Evolutionary conservation across 2,888 invertebrate species (phyloP), one percentile per base, ranked within the genome.

Genomic region (Allophyes oxyacanthae): DNA sequence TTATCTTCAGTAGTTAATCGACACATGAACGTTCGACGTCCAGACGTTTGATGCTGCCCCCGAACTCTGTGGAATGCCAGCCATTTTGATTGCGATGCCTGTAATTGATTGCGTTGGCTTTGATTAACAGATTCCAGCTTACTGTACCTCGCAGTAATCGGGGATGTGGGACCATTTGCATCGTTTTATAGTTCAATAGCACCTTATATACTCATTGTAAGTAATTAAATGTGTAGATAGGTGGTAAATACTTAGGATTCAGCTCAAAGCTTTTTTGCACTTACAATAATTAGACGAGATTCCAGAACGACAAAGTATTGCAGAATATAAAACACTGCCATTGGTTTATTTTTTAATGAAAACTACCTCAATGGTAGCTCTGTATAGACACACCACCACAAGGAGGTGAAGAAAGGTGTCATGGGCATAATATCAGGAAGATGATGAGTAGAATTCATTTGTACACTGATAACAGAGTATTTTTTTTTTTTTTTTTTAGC

Each of bases 121-220:
- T 91, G 91, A 92, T 92, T 90, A 91, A 89, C 89, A 89, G 88
- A 92, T 92, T 90, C 90, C 90, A 80, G 78, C 64, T 56, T 56
- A 64, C 64, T 65, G 64, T 75, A 64, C 66, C 74, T 70, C 68
- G 67, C 33, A 44, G 50, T 67, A 72, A 64, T 72, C 63, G 51
- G 41, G 56, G 58, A 65, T 64, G 56, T 67, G 58, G 57, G 41
- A 64, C 50, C 51, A 71, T 75, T 75, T 65, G 66, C 55, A 62
- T 59, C 49, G 42, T 57, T 54, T 61, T 53, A 25, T 44, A 14
- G 34, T 34, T 59, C 34, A 26, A 38, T 40, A 48, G 38, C 25
- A 46, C 42, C 1, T 1, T 28, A 52, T 36, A 41, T 49, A 43
- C 43, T 10, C 45, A 26, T 0, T n/a, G 38, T 60, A 66, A 60